phyloP scores from a whole-genome alignment of 1,140 invertebrate species.

The Solen grandis region DNA sequence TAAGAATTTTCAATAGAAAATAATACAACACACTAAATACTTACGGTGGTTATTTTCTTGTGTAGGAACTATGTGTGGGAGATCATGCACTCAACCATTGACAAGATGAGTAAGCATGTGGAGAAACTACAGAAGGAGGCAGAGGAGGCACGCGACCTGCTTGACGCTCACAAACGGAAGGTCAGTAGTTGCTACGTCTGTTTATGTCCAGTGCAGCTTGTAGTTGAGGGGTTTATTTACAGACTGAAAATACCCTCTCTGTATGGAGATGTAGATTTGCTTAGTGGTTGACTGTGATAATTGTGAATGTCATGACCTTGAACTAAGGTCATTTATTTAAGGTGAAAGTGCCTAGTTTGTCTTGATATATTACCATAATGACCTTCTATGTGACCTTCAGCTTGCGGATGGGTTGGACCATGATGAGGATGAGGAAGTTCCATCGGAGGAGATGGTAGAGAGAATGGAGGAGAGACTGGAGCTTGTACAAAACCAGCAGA shows the following conservation, averaged over 20 bases:
- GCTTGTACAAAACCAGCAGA: slow-evolving; percentile 96
- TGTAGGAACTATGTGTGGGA: slow-evolving; percentile 96
- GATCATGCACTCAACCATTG: slow-evolving; percentile 96
- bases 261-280: too few species aligned
- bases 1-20: too few species aligned
- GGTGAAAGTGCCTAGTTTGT: not conserved
- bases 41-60: slow-evolving; percentile 17
- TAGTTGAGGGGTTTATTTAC: too few species aligned
- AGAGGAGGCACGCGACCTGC: slow-evolving; percentile 89
- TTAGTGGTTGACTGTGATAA: too few species aligned
- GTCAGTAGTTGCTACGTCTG: slow-evolving; percentile 59
- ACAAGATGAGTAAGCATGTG: slow-evolving; percentile 96
- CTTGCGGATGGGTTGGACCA: slow-evolving; percentile 76
- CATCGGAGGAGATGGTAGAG: slow-evolving; percentile 88
- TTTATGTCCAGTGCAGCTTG: too few species aligned
- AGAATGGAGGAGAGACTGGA: slow-evolving; percentile 97
- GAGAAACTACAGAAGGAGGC: slow-evolving; percentile 92
- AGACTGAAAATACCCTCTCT: too few species aligned
- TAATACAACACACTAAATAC: too few species aligned
- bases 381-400: too few species aligned
- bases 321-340: too few species aligned
- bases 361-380: not conserved
- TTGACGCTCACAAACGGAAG: slow-evolving; percentile 77
- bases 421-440: slow-evolving; percentile 79
- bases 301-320: not conserved